A percentile compares a stretch with the other conserved stretches of the same genome.
Evolutionary conservation across 2,888 invertebrate species (phyloP).

Genomic region (Heteropelma amictum): DNA sequence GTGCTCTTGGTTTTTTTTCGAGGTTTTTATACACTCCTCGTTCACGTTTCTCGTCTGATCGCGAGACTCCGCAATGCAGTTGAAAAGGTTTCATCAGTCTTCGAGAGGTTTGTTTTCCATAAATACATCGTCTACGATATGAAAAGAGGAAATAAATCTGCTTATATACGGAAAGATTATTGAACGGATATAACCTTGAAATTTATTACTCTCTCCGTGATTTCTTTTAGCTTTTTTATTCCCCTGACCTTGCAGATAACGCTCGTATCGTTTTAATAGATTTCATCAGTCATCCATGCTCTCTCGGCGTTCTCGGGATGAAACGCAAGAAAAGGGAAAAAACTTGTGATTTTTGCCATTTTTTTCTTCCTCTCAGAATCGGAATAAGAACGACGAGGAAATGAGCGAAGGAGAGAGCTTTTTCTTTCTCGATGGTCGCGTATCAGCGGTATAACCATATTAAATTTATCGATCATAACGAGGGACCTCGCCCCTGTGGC

Average conservation of each 20-base stretch:
- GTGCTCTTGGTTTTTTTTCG: not conserved
- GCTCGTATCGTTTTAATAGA: not conserved
- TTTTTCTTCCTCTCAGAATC: constrained; percentile 1
- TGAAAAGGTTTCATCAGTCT: constrained; percentile 61
- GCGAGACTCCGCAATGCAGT: constrained; percentile 52
- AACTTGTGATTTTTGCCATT: constrained; percentile 16
- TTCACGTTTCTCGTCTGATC: constrained; percentile 37
- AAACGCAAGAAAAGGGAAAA: not conserved
- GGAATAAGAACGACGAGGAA: constrained; percentile 21
- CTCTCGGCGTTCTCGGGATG: not conserved
- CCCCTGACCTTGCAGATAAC: not conserved
- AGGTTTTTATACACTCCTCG: constrained; percentile 10
- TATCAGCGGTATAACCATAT: constrained; percentile 62
- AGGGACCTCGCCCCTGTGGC: constrained; percentile 45
- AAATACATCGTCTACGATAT: not conserved
- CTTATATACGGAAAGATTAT: not conserved
- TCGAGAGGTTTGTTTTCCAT: constrained; percentile 19
- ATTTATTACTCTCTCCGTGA: constrained; percentile 17
- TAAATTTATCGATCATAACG: constrained; percentile 72
- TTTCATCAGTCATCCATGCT: constrained; percentile 1
- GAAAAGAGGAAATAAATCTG: not conserved
- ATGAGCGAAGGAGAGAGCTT: constrained; percentile 11
- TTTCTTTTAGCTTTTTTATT: not conserved
- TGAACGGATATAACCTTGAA: not conserved
- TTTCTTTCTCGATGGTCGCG: constrained; percentile 50